Evolutionary conservation across 2,113 vertebrate species (phyloP), one percentile per base, ranked within the genome.

Genomic region (Salminus brasiliensis): DNA sequence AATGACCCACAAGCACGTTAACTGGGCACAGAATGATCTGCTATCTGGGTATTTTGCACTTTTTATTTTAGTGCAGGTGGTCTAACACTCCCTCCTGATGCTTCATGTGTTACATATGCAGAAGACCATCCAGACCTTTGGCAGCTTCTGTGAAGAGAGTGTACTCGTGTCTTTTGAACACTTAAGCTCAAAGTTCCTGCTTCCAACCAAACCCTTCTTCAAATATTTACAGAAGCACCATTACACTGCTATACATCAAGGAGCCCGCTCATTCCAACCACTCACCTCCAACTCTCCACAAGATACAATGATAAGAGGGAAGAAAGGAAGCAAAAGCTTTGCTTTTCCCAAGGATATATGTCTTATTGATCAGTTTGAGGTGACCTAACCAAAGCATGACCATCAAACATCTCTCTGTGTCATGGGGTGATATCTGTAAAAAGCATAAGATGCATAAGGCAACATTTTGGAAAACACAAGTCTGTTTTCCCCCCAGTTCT

Each of bases 171-270:
- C 59, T 72, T 4, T 25, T 73, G 9, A 57, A 23, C 36, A 68
- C 52, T 59, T 63, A 34, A 65, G 59, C 13, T 25, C 73, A 75
- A 75, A 75, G 73, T 75, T 65, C 43, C 57, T 25, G 5, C 72
- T 47, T 21, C 11, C 52, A 18, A 29, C 27, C 10, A 66, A 66
- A 66, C 62, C n/a, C 9, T 21, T 65, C 62, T 65, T 65, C 4
- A 65, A 65, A 66, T 66, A 66, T 66, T 66, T 66, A 39, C 62
- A 39, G 62, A 66, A 36, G 32, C 32, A 39, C 62, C 32, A 39
- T 66, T 36, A 66, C 62, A 39, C 5, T 53, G 18, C 49, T 53
- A 49, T 49, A 53, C n/a, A 39, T 39, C 18, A 39, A 39, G 62
- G 7, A 21, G 57, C 3, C 30, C n/a, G 27, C 25, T 29, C 10